Base-by-base conservation (phyloP, 2,113 vertebrate genomes). In the Pica pica region DNA sequence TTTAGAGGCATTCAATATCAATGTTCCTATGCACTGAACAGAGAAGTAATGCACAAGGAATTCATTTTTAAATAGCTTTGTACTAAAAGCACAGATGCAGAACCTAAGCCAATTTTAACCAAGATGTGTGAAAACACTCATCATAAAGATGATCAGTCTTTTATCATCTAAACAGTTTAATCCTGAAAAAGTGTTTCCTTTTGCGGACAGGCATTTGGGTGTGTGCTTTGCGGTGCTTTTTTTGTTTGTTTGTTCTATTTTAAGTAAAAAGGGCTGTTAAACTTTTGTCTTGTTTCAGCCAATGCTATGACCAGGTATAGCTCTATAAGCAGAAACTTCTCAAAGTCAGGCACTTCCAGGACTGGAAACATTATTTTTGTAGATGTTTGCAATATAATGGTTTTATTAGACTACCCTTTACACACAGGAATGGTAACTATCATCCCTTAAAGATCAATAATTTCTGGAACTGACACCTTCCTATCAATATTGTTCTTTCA, bases 181-280 rank as follows among this genome's bases (percentile, higher is more conserved):
- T 6, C 8, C 16, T 39, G 24, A 46, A 74, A 39, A 59, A 81
- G 24, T 2, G 11, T 26, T 69, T 69, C 42, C 30, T 77, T 89
- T 67, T 16, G 27, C 39, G 75, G 26, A 61, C 19, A 60, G 46
- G 33, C 10, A 53, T 50, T 60, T 79, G 31, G 14, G 52, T 16
- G 23, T 8, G 9, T 0, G 1, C 6, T 55, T 57, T 50, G 15
- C 13, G 8, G 10, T 3, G 1, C 19, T 20, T 55, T 27, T 14
- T 67, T 33, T 24, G 44, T 47, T 50, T 63, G 7, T 12, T 87
- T 78, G 19, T 69, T 85, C 41, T 65, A 56, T 23, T 53, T 42
- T 19, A 93, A 80, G 9, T 16, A 13, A 50, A 78, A 64, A 27
- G 8, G n/a, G 13, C 16, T 44, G 20, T 49, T 56, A 39, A 65